Evolutionary conservation across 2,888 invertebrate species (phyloP), one percentile per base, ranked within the genome.

Genomic region (Aphidoletes aphidimyza): DNA sequence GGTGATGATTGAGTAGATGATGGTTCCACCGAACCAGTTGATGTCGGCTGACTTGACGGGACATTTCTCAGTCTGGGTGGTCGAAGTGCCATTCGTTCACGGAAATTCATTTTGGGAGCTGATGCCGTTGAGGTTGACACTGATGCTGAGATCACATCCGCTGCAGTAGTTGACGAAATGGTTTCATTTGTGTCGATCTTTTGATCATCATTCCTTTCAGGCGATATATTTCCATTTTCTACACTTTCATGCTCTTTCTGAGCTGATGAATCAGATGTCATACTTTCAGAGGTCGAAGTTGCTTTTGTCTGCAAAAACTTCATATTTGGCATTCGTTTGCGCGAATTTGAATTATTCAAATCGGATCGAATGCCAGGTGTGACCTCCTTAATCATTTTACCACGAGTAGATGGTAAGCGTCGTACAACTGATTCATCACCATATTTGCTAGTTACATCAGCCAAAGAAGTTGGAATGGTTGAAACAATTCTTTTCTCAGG

Each of bases 181-280:
- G 0, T 19, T 37, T 3, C 5, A 69, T 22, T 83, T 17, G 5
- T 1, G 14, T 45, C 30, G 6, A 26, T 45, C 17, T 39, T 83
- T 45, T 45, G 17, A 30, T 45, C 17, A 14, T 45, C 36, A 9
- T 30, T 42, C 45, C 5, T 30, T 37, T 37, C 37, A 6, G 22
- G 0, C 37, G 81, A 1, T 9, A n/a, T 69, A 34, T 34, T 30
- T 30, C 17, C 69, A 30, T 30, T n/a, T 0, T 3, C n/a, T n/a
- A 3, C 81, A 42, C 83, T 85, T 83, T 84, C 84, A 85, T 83
- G 85, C 26, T 49, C 22, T 11, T 69, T 85, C 87, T 87, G 6
- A 87, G 87, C 42, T 87, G 59, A 83, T 87, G 85, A 83, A 87
- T 86, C 85, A 87, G 87, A 86, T 86, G 88, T 6, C 84, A 85